Evolutionary conservation across 2,888 invertebrate species (phyloP).

Genomic region (Scaptomyza tumidula): DNA sequence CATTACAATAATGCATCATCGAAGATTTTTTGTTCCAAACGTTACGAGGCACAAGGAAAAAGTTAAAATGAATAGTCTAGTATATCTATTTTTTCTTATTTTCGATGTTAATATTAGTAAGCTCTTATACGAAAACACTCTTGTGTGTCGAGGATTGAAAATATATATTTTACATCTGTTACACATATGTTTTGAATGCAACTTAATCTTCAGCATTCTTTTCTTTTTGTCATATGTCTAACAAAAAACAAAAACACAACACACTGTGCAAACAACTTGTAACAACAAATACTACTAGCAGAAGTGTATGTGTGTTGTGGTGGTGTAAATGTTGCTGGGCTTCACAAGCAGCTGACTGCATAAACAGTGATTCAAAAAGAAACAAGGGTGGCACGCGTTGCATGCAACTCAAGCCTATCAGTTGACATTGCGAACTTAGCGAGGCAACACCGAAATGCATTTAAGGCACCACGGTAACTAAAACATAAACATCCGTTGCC

Average conservation of each 20-base stretch:
- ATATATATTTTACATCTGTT: slow-evolving; percentile 3
- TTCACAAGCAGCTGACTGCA: slow-evolving; percentile 48
- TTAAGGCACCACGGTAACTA: slow-evolving; percentile 36
- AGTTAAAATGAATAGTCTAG: no score
- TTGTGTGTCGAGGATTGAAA: not conserved
- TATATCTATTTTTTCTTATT: not conserved
- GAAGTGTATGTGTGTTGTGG: slow-evolving; percentile 26
- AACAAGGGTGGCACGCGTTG: slow-evolving; percentile 48
- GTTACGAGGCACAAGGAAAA: no score
- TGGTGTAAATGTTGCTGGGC: slow-evolving; percentile 30
- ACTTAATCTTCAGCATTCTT: not conserved
- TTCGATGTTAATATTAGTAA: not conserved
- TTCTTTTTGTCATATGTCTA: not conserved
- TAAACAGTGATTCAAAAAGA: slow-evolving; percentile 58
- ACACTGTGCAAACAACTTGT: slow-evolving; percentile 34
- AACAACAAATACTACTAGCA: slow-evolving; percentile 2
- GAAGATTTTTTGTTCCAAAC: no score
- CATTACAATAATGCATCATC: no score
- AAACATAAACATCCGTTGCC: slow-evolving; percentile 15
- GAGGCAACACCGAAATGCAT: slow-evolving; percentile 41
- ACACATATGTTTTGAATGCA: not conserved
- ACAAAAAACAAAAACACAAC: not conserved
- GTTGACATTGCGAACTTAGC: slow-evolving; percentile 41
- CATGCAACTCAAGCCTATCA: slow-evolving; percentile 28
- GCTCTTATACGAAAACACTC: not conserved